Percentiles rank a stretch among this genome's conserved stretches.
Conservation (phyloP, 2,888 invertebrate species). For the Sisyra nigra region DNA sequence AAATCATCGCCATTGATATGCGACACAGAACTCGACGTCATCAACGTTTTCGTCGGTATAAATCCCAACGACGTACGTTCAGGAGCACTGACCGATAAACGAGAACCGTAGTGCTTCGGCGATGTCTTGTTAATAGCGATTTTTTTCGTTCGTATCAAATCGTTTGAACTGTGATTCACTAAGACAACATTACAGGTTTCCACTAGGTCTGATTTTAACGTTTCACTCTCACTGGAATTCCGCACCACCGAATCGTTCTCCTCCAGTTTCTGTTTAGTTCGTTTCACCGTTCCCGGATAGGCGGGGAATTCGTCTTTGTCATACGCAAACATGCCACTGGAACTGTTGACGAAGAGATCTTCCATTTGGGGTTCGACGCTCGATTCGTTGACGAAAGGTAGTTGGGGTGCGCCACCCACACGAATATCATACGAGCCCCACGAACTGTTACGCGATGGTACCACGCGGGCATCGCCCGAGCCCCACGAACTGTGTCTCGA, state of each 20-base stretch:
- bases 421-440: constrained; percentile 56
- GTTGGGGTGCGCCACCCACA: constrained; percentile 21
- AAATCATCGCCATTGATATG: neutral
- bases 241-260: constrained; percentile 27
- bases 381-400: neutral
- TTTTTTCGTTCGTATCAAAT: constrained; percentile 18
- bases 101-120: constrained; percentile 27
- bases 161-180: constrained; percentile 11
- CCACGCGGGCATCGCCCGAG: constrained; percentile 48
- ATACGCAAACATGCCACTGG: constrained; percentile 35
- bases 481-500: constrained; percentile 74
- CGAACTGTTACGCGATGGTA: constrained; percentile 51
- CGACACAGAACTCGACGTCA: neutral
- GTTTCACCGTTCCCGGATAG: constrained; percentile 49
- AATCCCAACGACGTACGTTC: constrained; percentile 32
- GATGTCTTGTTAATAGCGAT: constrained; percentile 31
- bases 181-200: constrained; percentile 23
- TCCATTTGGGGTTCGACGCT: constrained; percentile 10
- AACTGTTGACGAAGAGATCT: constrained; percentile 18
- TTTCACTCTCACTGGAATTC: constrained; percentile 20
- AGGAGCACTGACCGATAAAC: constrained; percentile 45
- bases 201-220: constrained; percentile 17
- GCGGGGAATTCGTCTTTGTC: constrained; percentile 45
- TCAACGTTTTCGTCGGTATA: neutral
- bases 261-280: constrained; percentile 52